Conservation (phyloP, 2,797 vertebrate species). For the Aplochiton taeniatus region DNA sequence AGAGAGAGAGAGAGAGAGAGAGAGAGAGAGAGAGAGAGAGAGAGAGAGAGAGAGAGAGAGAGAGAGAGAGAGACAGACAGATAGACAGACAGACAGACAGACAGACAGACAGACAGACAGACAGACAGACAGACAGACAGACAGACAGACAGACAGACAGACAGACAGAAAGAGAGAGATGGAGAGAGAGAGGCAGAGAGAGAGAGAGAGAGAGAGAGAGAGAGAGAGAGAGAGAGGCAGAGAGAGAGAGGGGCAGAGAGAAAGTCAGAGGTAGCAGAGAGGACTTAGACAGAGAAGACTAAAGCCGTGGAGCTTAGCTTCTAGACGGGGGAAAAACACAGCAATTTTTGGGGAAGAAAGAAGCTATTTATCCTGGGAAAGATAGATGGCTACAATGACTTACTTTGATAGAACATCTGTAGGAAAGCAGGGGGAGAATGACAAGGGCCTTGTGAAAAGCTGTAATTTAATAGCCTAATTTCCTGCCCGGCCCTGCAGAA, state of each 20-base stretch:
- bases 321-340: slow-evolving; percentile 17
- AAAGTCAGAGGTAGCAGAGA: neutral
- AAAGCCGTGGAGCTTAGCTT: slow-evolving; percentile 4
- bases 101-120: slow-evolving; percentile 6
- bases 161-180: slow-evolving; percentile 1
- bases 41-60: neutral
- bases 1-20: slow-evolving; percentile 13
- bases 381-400: slow-evolving; percentile 89
- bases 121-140: slow-evolving; percentile 15
- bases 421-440: slow-evolving; percentile 77
- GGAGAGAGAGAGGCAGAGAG: slow-evolving; percentile 8
- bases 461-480: slow-evolving; percentile 96
- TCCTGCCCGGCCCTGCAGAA: slow-evolving; percentile 87
- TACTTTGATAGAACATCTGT: slow-evolving; percentile 89
- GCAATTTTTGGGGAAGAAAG: slow-evolving; percentile 66
- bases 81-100: slow-evolving; percentile 41
- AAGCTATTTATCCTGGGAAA: slow-evolving; percentile 85
- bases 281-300: slow-evolving; percentile 4
- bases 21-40: slow-evolving; percentile 13
- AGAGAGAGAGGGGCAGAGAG: slow-evolving; percentile 15
- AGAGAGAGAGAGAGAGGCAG: slow-evolving; percentile 1
- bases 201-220: neutral
- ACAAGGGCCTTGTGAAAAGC: slow-evolving; percentile 79
- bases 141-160: slow-evolving; percentile 18
- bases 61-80: slow-evolving; percentile 64